Evolutionary conservation across 2,888 invertebrate species (phyloP).

Genomic region (Caradrina kadenii): DNA sequence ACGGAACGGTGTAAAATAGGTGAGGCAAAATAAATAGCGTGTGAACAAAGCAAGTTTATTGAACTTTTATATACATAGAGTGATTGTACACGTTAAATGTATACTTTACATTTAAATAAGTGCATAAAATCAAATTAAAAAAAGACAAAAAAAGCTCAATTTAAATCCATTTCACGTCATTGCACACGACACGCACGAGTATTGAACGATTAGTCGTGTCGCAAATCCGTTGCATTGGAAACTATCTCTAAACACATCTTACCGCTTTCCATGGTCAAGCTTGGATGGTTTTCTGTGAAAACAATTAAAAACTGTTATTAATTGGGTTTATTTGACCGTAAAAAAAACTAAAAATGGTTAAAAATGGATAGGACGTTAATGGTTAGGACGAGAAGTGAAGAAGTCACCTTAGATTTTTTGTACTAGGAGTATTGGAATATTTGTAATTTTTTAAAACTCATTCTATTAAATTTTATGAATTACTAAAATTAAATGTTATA

Average conservation of each 20-base stretch:
- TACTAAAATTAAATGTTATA: background rate
- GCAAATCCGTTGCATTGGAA: constrained; percentile 59
- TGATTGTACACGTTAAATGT: constrained; percentile 71
- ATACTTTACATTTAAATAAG: constrained; percentile 69
- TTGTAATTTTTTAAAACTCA: too few relatives aligned
- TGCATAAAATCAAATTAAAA: constrained; percentile 64
- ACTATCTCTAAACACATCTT: constrained; percentile 61
- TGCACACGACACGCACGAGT: constrained; percentile 27
- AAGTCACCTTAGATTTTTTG: constrained; percentile 3
- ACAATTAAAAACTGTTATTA: constrained; percentile 43
- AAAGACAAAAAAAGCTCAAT: constrained; percentile 41
- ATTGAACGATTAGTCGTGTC: constrained; percentile 35
- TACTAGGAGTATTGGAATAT: too few relatives aligned
- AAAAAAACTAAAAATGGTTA: too few relatives aligned
- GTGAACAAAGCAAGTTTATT: constrained; percentile 82
- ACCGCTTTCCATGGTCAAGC: constrained; percentile 59
- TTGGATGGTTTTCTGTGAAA: constrained; percentile 58
- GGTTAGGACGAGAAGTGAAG: background rate
- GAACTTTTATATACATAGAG: constrained; percentile 72
- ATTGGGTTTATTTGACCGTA: background rate
- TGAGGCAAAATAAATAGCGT: constrained; percentile 82
- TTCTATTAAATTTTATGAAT: too few relatives aligned
- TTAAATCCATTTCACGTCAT: constrained; percentile 18
- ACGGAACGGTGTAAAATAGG: constrained; percentile 70
- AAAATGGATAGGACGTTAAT: background rate